Evolutionary conservation across 23 tunicate genomes (phyloP).

Genomic region (Styela plicata): DNA sequence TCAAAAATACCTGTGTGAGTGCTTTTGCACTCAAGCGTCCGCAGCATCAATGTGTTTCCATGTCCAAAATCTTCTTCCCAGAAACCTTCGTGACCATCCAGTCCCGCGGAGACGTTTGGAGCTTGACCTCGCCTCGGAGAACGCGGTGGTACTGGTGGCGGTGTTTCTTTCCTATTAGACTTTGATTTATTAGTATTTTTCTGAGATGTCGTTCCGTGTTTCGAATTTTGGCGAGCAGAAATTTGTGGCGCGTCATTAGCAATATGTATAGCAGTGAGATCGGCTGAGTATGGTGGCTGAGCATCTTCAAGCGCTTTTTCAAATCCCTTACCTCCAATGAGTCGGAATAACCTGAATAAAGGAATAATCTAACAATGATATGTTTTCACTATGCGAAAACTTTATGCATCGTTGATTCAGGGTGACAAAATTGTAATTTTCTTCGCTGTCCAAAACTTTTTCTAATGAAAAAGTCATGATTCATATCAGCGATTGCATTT

Average conservation of each 20-base stretch:
- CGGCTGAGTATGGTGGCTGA: background rate
- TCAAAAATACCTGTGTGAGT: conserved; percentile 57
- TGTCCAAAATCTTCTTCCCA: background rate
- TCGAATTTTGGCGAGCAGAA: background rate
- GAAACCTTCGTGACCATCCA: background rate
- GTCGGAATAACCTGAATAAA: conserved; percentile 68
- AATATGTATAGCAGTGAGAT: background rate
- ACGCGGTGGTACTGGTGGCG: background rate
- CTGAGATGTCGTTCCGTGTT: background rate
- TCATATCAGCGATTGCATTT: no score
- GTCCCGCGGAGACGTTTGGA: conserved; percentile 5
- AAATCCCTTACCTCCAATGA: conserved; percentile 72
- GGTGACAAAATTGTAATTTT: no score
- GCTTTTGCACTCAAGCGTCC: conserved; percentile 68
- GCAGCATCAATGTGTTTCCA: conserved; percentile 39
- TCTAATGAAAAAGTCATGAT: no score
- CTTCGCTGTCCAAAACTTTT: no score
- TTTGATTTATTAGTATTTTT: background rate
- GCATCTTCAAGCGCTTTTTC: conserved; percentile 28
- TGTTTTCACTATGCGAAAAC: no score
- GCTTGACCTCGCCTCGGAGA: background rate
- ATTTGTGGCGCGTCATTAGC: background rate
- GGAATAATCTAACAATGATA: no score
- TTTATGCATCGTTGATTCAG: no score
- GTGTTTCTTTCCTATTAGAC: no score